A percentile compares a stretch with the other conserved stretches of the same genome.
These are phyloP conservation scores for Ichneumon xanthorius DNA, from an alignment of 2,888 invertebrate species.

Conservation along the genomic window DNA sequence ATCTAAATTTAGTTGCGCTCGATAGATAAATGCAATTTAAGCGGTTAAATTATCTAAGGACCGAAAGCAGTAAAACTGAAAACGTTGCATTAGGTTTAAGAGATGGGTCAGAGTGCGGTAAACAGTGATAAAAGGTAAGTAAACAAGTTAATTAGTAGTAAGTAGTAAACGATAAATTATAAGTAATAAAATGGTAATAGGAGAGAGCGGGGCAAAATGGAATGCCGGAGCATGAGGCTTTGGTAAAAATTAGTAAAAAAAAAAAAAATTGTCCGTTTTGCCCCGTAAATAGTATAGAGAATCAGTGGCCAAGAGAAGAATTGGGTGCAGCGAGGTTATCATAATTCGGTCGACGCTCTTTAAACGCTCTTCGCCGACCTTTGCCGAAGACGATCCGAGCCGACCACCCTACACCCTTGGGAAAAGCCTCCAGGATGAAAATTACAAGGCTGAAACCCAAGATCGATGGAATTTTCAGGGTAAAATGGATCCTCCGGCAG, in stretches of 20 bases:
- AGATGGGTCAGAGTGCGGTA: background rate
- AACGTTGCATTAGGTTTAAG: background rate
- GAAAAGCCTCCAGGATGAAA: conserved; percentile 33
- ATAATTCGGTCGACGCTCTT: background rate
- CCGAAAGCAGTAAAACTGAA: background rate
- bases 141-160: background rate
- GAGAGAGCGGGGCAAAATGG: no score
- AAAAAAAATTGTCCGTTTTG: no score
- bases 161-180: no score
- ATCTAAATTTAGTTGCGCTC: background rate
- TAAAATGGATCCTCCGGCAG: conserved; percentile 49
- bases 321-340: background rate
- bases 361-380: background rate
- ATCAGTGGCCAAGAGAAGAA: no score
- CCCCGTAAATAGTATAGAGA: no score
- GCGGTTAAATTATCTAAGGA: background rate
- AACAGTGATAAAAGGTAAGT: background rate
- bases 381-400: background rate
- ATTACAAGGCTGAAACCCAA: conserved; percentile 49
- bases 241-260: no score
- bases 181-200: no score
- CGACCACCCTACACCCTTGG: conserved; percentile 1
- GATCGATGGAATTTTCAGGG: conserved; percentile 39
- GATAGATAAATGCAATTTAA: background rate
- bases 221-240: no score